These are phyloP conservation scores for Melanerpes formicivorus DNA, from an alignment of 2,113 vertebrate genomes.

Conservation along the genomic window DNA sequence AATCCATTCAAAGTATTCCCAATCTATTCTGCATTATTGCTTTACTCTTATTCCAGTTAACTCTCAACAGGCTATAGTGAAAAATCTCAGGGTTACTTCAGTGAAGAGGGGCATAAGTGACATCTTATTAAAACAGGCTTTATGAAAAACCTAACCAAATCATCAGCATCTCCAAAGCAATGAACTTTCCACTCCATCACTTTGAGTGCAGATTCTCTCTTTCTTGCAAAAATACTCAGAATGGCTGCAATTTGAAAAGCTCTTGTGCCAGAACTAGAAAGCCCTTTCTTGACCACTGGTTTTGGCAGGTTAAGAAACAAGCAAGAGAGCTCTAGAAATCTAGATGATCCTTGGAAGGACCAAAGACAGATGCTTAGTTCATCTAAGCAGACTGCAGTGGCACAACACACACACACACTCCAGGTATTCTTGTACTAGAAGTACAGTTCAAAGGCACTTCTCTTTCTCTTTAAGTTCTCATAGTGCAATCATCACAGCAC, in stretches of 20 bases:
- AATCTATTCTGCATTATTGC: neutral
- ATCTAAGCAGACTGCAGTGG: neutral
- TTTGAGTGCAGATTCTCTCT: neutral
- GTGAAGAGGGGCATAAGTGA: neutral
- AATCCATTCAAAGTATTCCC: neutral
- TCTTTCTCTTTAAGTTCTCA: conserved; percentile 2
- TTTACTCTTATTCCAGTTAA: neutral
- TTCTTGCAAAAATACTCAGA: neutral
- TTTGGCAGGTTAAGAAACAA: conserved; percentile 1
- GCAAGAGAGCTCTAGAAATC: neutral
- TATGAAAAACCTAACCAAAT: neutral
- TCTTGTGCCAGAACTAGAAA: neutral
- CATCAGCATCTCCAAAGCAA: neutral
- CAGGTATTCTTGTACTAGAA: neutral
- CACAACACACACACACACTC: neutral
- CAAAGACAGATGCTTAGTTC: neutral
- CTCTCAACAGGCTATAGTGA: neutral
- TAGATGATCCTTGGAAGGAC: neutral
- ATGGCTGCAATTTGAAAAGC: neutral
- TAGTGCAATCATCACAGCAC: conserved; percentile 18
- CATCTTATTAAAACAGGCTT: neutral
- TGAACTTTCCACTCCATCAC: neutral
- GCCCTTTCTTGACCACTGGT: neutral
- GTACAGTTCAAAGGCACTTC: neutral
- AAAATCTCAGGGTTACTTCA: neutral